These are phyloP conservation scores for Eudyptes chrysolophus DNA, from an alignment of 2,113 vertebrate genomes.

Conservation along the genomic window DNA sequence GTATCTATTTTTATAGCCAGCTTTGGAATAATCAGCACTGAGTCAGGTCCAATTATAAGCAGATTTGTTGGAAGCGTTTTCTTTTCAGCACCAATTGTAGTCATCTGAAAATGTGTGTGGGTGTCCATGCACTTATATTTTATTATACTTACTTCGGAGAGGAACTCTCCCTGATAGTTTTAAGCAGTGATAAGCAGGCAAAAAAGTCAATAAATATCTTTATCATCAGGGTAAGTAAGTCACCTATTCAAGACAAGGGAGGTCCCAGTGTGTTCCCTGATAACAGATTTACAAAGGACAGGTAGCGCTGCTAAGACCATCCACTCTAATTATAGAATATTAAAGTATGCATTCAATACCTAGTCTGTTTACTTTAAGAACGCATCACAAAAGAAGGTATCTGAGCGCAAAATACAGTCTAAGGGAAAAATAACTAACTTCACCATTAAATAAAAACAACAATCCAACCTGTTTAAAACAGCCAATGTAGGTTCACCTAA, in stretches of 20 bases:
- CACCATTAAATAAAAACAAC: neutral
- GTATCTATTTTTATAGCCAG: neutral
- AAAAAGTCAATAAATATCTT: neutral
- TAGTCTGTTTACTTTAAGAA: neutral
- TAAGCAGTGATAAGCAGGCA: neutral
- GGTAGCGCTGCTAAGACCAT: neutral
- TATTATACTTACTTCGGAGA: neutral
- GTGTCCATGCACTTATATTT: neutral
- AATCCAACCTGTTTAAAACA: neutral
- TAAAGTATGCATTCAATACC: neutral
- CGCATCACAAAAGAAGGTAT: neutral
- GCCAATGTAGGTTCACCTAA: neutral
- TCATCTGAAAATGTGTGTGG: neutral
- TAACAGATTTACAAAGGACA: neutral
- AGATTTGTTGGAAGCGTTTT: slow-evolving; percentile 10
- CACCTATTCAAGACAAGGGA: neutral
- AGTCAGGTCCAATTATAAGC: neutral
- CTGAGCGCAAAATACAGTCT: neutral
- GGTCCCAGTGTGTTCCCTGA: neutral
- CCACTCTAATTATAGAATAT: neutral
- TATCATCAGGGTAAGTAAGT: neutral
- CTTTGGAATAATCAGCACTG: neutral
- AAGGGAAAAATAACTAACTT: neutral
- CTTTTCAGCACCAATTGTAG: neutral
- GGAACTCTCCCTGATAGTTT: neutral